A percentile compares a stretch with the other conserved stretches of the same genome.
These are phyloP conservation scores for Phenganax subtilis DNA, from an alignment of 92 coral and sea anemone genomes.

Conservation along the genomic window DNA sequence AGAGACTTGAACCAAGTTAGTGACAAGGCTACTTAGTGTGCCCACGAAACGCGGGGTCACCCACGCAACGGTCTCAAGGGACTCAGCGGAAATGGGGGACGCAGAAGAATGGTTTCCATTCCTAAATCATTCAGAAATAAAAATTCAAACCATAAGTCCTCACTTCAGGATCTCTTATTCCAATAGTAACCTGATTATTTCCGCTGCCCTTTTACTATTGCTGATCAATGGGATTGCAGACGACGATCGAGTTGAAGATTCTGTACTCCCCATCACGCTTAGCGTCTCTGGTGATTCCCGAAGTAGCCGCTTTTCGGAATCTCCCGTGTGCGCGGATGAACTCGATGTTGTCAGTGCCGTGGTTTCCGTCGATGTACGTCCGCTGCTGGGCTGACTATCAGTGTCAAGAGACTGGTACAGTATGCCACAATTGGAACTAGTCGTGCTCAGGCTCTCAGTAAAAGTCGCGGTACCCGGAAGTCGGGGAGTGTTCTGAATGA, in stretches of 20 bases:
- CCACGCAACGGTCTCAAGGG: conserved; percentile 49
- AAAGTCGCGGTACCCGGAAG: conserved; percentile 59
- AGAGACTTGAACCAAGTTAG: conserved; percentile 55
- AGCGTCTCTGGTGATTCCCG: conserved; percentile 22
- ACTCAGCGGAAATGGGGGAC: conserved; percentile 21
- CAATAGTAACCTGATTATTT: neutral
- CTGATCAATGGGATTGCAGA: conserved; percentile 17
- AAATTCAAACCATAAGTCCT: neutral
- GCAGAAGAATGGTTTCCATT: conserved; percentile 11
- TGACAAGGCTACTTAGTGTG: conserved; percentile 60
- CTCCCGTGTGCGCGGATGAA: conserved; percentile 16
- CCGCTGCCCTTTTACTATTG: conserved; percentile 10
- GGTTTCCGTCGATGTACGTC: conserved; percentile 12
- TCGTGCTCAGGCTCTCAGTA: conserved; percentile 82
- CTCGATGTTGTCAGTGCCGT: conserved; percentile 32
- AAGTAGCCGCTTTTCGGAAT: conserved; percentile 24
- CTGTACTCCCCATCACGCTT: conserved; percentile 5
- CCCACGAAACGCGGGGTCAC: conserved; percentile 86
- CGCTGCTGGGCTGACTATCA: conserved; percentile 26
- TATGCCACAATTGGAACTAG: conserved; percentile 65
- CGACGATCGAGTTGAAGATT: conserved; percentile 12
- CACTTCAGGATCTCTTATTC: neutral
- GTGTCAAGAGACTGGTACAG: conserved; percentile 80
- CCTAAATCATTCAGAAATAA: conserved; percentile 10
- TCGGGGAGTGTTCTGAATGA: conserved; percentile 36